These are phyloP conservation scores for Rafetus swinhoei DNA, from an alignment of 2,113 vertebrate genomes.

Conservation along the genomic window DNA sequence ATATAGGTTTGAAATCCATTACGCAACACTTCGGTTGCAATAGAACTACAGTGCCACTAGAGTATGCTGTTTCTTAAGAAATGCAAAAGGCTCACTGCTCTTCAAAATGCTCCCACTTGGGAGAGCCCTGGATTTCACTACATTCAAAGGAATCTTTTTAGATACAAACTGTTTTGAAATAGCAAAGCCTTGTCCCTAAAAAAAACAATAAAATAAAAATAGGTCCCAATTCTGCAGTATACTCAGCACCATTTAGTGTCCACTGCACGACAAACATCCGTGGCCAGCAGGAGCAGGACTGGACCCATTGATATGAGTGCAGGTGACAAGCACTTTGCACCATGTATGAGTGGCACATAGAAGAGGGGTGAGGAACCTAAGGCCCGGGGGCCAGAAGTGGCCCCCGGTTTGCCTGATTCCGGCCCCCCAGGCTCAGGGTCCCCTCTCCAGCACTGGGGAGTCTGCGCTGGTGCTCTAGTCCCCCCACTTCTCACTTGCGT, in stretches of 20 bases:
- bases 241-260: fast-evolving
- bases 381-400: no score
- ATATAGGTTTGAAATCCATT: background rate
- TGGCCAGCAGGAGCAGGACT: background rate
- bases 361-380: no score
- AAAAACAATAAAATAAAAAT: slow-evolving; percentile 15
- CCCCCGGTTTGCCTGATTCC: no score
- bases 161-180: slow-evolving; percentile 8
- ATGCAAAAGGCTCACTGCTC: background rate
- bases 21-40: background rate
- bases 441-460: no score
- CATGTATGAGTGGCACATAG: background rate
- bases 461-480: no score
- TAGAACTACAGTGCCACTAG: slow-evolving; percentile 31
- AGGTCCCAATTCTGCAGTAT: background rate
- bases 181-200: slow-evolving; percentile 33
- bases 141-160: background rate
- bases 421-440: no score
- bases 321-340: background rate
- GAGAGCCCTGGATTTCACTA: background rate
- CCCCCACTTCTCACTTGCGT: no score
- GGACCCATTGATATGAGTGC: background rate
- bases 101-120: slow-evolving; percentile 17
- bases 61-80: slow-evolving; percentile 61
- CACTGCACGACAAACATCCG: background rate